A percentile compares a stretch with the other conserved stretches of the same genome.
Conservation (phyloP, 2,797 vertebrate genomes). For the Poeciliopsis presidionis region DNA sequence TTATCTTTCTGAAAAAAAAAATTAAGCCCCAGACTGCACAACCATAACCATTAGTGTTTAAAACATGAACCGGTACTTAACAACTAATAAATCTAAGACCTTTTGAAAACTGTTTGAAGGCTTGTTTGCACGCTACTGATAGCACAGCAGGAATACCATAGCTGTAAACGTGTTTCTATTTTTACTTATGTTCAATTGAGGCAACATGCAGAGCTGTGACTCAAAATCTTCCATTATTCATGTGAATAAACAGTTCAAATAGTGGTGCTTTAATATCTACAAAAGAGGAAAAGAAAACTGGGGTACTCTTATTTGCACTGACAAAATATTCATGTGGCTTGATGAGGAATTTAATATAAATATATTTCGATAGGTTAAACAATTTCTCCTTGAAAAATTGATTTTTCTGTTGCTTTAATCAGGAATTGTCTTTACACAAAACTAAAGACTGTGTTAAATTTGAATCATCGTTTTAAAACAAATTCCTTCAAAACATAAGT, state of each 20-base stretch:
- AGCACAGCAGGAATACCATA: conserved; percentile 1
- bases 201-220: neutral
- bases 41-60: conserved; percentile 1
- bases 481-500: neutral
- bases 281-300: neutral
- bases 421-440: neutral
- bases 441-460: conserved; percentile 4
- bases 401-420: neutral
- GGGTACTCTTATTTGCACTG: neutral
- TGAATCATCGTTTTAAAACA: neutral
- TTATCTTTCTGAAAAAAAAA: neutral
- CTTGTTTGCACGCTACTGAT: conserved; percentile 6
- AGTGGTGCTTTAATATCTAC: neutral
- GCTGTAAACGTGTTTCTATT: conserved; percentile 8
- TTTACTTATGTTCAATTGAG: neutral
- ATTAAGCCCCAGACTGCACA: conserved; percentile 1
- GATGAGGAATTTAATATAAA: neutral
- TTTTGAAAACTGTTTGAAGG: conserved; percentile 1
- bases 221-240: conserved; percentile 3
- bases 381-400: neutral
- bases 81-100: neutral
- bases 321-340: neutral
- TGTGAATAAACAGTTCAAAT: conserved; percentile 4
- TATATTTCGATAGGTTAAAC: neutral
- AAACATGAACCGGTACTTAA: neutral